Conservation (phyloP, 2,797 vertebrate species). For the Balearica regulorum region DNA sequence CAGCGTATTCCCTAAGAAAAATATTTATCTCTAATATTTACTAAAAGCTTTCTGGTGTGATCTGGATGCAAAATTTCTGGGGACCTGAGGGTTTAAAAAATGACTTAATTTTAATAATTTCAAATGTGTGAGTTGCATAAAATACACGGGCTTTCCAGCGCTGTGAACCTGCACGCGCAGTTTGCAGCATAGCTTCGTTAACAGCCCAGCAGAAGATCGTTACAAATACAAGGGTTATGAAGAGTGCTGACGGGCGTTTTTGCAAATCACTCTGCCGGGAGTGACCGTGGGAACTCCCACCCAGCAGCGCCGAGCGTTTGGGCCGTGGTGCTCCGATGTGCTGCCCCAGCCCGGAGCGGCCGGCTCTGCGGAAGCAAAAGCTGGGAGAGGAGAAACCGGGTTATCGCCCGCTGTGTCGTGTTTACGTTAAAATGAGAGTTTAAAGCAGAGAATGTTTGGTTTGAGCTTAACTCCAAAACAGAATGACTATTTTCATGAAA, state of each 20-base stretch:
- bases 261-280: no score
- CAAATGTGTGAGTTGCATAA: background rate
- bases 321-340: no score
- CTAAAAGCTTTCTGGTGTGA: background rate
- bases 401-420: background rate
- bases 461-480: background rate
- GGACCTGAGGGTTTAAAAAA: background rate
- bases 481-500: background rate
- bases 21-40: background rate
- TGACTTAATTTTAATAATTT: background rate
- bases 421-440: no score
- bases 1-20: background rate
- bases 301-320: no score
- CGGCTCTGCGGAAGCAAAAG: background rate
- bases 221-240: background rate
- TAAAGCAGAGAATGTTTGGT: background rate
- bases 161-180: rapidly evolving
- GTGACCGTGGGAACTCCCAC: no score
- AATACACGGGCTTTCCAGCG: background rate
- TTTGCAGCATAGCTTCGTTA: background rate
- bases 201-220: background rate
- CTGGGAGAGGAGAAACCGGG: background rate
- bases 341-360: no score
- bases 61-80: background rate
- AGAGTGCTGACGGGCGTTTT: no score